Evolutionary conservation across 2,797 vertebrate species (phyloP).

Genomic region (Erpetoichthys calabaricus): DNA sequence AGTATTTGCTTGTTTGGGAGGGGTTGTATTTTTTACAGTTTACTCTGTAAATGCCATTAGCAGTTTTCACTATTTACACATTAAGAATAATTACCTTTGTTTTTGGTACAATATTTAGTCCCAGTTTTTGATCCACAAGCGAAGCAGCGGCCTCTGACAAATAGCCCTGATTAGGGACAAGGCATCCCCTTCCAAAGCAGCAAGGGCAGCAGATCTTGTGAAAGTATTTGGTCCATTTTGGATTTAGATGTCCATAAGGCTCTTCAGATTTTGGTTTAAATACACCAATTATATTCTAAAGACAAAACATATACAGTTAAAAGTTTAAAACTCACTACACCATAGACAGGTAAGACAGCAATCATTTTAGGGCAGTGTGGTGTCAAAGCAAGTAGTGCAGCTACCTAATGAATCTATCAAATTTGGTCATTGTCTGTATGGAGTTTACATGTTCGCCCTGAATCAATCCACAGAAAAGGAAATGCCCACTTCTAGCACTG

Average conservation of each 20-base stretch:
- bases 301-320: background rate
- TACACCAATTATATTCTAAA: conserved; percentile 80
- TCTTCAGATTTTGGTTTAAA: conserved; percentile 99
- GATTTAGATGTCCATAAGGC: conserved; percentile 93
- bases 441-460: too few relatives aligned
- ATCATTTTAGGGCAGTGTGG: too few relatives aligned
- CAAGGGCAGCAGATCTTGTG: conserved; percentile 96
- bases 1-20: too few relatives aligned
- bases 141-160: conserved; percentile 88
- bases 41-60: too few relatives aligned
- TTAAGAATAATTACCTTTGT: conserved; percentile 65
- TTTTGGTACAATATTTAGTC: conserved; percentile 82
- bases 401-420: too few relatives aligned
- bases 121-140: conserved; percentile 81
- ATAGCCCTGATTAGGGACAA: conserved; percentile 93
- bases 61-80: too few relatives aligned
- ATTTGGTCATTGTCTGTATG: too few relatives aligned
- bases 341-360: background rate
- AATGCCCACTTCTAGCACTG: too few relatives aligned
- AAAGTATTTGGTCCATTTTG: conserved; percentile 98
- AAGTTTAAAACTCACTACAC: background rate
- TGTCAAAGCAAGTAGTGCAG: too few relatives aligned
- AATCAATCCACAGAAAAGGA: too few relatives aligned
- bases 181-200: conserved; percentile 91
- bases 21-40: too few relatives aligned